Conservation (phyloP, 1,140 invertebrate species). For the Aleiodes sp. region DNA sequence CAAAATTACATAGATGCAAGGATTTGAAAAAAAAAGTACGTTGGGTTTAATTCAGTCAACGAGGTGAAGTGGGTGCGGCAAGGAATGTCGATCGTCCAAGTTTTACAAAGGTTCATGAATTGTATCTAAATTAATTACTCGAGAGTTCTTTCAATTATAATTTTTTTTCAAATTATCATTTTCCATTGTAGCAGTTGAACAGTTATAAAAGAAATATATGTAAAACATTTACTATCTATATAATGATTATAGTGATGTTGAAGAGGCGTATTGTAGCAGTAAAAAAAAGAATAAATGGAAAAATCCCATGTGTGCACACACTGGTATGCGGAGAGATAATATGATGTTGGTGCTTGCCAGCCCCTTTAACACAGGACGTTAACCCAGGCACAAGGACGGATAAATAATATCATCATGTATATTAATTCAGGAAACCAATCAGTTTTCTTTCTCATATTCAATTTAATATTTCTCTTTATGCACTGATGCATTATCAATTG, state of each 20-base stretch:
- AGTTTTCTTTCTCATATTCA: conserved; percentile 33
- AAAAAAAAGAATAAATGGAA: not conserved
- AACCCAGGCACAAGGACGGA: conserved; percentile 39
- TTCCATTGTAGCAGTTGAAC: no score
- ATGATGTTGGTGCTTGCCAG: not conserved
- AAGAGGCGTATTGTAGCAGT: conserved; percentile 4
- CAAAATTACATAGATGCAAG: no score
- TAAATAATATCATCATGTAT: not conserved
- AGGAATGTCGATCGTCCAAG: conserved; percentile 58
- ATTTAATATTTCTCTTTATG: not conserved
- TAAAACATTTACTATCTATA: no score
- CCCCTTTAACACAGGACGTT: conserved; percentile 33
- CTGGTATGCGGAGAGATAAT: not conserved
- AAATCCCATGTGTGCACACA: not conserved
- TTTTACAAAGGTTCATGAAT: conserved; percentile 15
- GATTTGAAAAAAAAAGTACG: not conserved
- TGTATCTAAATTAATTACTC: no score
- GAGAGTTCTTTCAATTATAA: not conserved
- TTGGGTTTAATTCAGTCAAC: conserved; percentile 49
- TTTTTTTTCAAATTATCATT: not conserved
- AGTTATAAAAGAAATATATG: no score
- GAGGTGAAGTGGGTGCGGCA: conserved; percentile 60
- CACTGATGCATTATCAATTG: conserved; percentile 6
- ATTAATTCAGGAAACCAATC: conserved; percentile 32
- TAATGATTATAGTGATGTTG: no score